These are phyloP conservation scores for Polyommatus iphigenia DNA, from an alignment of 2,888 invertebrate species.

Conservation along the genomic window DNA sequence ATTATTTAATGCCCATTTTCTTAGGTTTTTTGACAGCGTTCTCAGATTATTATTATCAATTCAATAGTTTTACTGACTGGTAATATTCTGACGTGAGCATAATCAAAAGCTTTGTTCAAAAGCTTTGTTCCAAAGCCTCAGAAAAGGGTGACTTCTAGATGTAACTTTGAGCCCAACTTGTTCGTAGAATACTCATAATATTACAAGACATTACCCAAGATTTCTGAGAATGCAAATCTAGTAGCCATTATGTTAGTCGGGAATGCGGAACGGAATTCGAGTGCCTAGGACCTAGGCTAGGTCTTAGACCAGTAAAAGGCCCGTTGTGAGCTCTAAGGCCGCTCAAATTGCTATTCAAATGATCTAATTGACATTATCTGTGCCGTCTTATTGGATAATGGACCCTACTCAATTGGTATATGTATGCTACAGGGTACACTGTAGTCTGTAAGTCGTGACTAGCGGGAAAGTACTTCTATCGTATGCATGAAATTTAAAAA, in stretches of 20 bases:
- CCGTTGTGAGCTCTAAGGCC: constrained; percentile 30
- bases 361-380: constrained; percentile 23
- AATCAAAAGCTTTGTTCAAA: too few relatives aligned
- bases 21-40: too few relatives aligned
- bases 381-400: constrained; percentile 23
- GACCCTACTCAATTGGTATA: not conserved
- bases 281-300: constrained; percentile 33
- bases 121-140: too few relatives aligned
- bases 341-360: constrained; percentile 25
- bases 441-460: not conserved
- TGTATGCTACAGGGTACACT: not conserved
- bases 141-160: too few relatives aligned
- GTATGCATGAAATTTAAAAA: not conserved
- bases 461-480: not conserved
- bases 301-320: constrained; percentile 33
- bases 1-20: too few relatives aligned
- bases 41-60: too few relatives aligned
- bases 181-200: not conserved
- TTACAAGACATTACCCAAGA: constrained; percentile 37
- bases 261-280: constrained; percentile 62
- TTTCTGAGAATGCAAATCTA: constrained; percentile 28
- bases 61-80: too few relatives aligned
- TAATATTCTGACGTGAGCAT: too few relatives aligned
- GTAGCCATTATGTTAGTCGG: constrained; percentile 32
- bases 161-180: not conserved